These are phyloP conservation scores for Clarias macrocephalus DNA, from an alignment of 2,113 vertebrate species.

Conservation along the genomic window DNA sequence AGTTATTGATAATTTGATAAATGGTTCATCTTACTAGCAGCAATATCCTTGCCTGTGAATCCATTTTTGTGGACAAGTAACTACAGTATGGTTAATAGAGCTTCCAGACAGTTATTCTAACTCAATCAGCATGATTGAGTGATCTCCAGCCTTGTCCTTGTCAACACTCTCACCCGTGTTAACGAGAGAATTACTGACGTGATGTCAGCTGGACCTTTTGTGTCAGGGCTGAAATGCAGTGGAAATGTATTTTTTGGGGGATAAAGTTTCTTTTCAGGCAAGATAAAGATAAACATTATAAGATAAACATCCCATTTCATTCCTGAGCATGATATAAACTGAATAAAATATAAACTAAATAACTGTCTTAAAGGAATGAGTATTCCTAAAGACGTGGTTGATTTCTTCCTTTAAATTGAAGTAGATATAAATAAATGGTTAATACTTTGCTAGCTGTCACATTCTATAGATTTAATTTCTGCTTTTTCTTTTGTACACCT, in stretches of 20 bases:
- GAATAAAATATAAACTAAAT: neutral
- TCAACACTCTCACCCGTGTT: neutral
- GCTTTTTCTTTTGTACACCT: neutral
- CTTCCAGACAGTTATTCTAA: too few species aligned
- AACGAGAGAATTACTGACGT: too few species aligned
- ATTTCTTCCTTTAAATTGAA: neutral
- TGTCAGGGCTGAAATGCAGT: constrained; percentile 1
- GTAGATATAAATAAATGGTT: neutral
- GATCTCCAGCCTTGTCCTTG: too few species aligned
- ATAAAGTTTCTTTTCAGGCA: neutral
- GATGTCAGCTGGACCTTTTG: neutral
- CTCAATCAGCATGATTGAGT: too few species aligned
- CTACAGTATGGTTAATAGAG: too few species aligned
- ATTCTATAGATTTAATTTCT: neutral
- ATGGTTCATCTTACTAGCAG: neutral
- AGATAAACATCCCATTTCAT: neutral
- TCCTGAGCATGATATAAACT: neutral
- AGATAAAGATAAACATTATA: neutral
- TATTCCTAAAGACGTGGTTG: neutral
- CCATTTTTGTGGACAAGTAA: too few species aligned
- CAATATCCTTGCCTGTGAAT: neutral
- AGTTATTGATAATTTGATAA: too few species aligned
- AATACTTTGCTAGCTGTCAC: neutral
- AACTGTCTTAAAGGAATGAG: neutral
- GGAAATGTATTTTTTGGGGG: neutral